phyloP scores from a whole-genome alignment of 2,797 vertebrate species.

The Arnoldichthys spilopterus region DNA sequence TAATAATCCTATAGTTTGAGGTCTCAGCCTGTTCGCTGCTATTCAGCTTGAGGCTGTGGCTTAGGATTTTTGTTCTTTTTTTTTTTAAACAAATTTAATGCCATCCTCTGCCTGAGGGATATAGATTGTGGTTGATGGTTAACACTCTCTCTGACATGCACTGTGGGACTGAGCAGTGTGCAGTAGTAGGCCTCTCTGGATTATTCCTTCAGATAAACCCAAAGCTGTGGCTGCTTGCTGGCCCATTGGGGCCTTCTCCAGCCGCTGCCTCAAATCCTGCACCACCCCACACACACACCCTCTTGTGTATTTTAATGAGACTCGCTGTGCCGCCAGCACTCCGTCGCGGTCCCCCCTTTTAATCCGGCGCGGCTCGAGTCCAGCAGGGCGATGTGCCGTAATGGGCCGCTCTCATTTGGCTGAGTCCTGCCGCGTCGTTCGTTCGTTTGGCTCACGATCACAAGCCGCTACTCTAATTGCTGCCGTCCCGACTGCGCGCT shows the following conservation, averaged over 20 bases:
- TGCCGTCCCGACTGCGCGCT: slow-evolving; percentile 73
- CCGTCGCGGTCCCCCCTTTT: slow-evolving; percentile 48
- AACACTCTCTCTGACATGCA: slow-evolving; percentile 11
- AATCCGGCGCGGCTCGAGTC: slow-evolving; percentile 38
- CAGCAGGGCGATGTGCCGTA: slow-evolving; percentile 66
- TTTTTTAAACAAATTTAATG: neutral
- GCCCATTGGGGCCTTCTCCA: neutral
- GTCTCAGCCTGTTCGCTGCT: neutral
- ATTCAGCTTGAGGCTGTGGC: neutral
- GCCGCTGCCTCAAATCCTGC: slow-evolving; percentile 18
- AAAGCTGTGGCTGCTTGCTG: slow-evolving; percentile 17
- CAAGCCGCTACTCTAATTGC: slow-evolving; percentile 82
- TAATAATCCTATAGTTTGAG: too few relatives aligned
- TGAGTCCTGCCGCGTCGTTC: slow-evolving; percentile 52
- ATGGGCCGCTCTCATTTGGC: slow-evolving; percentile 55
- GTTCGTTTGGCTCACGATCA: slow-evolving; percentile 70
- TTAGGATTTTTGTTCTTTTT: neutral
- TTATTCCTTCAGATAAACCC: slow-evolving; percentile 38
- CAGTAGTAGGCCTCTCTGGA: slow-evolving; percentile 21
- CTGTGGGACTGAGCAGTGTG: slow-evolving; percentile 26
- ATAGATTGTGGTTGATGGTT: neutral
- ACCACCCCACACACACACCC: slow-evolving; percentile 3
- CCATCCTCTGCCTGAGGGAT: neutral
- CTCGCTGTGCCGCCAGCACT: slow-evolving; percentile 43
- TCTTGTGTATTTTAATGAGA: slow-evolving; percentile 57